These are phyloP conservation scores for Malthinus flaveolus DNA, from an alignment of 2,888 invertebrate genomes.

Conservation along the genomic window DNA sequence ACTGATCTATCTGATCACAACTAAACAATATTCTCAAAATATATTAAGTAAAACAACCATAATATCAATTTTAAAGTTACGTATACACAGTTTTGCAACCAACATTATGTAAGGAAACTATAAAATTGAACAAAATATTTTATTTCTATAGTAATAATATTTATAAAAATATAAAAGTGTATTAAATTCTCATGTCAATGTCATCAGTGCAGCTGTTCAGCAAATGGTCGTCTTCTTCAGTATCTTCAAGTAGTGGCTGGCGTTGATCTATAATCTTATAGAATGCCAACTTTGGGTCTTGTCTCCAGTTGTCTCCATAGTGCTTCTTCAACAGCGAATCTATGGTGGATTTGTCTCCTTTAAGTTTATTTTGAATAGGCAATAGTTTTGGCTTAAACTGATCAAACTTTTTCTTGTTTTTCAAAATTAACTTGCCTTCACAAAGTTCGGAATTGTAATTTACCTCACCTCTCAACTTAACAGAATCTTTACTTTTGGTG, in stretches of 20 bases:
- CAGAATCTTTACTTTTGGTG: conserved; percentile 3
- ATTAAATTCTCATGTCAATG: too few relatives aligned
- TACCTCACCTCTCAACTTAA: conserved; percentile 25
- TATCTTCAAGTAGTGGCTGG: neutral
- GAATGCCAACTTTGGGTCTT: neutral
- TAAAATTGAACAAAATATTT: too few relatives aligned
- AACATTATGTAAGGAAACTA: neutral
- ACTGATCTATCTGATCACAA: neutral
- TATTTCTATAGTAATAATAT: too few relatives aligned
- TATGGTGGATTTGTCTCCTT: neutral
- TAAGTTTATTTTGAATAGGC: neutral
- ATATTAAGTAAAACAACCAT: too few relatives aligned
- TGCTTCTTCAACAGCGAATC: neutral
- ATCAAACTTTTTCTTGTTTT: neutral
- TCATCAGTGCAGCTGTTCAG: too few relatives aligned
- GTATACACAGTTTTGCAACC: neutral
- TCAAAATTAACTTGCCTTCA: conserved; percentile 8
- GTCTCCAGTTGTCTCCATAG: neutral
- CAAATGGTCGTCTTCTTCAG: neutral
- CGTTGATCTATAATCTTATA: neutral
- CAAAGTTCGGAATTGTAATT: conserved; percentile 21
- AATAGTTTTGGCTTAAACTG: neutral
- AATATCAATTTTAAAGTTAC: neutral
- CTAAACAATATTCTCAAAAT: neutral
- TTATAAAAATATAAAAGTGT: too few relatives aligned